These are phyloP conservation scores for Stegostoma tigrinum DNA, from an alignment of 2,113 vertebrate species.

Conservation along the genomic window DNA sequence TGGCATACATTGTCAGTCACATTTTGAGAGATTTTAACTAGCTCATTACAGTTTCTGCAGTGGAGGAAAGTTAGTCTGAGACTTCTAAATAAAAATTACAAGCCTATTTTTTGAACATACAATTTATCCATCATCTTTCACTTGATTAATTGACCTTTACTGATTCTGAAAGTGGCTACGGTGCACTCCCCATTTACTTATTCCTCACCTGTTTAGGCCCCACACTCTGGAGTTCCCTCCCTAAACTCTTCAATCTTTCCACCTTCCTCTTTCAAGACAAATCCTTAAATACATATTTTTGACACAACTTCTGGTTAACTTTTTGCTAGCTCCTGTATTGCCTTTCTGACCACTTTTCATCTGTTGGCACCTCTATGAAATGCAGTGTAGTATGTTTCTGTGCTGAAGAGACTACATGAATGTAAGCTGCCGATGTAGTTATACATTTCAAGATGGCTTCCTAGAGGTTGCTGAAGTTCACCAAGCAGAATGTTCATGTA, in stretches of 20 bases:
- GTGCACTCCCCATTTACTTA: not conserved
- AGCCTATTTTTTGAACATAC: not conserved
- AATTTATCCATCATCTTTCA: not conserved
- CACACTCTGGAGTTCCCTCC: not conserved
- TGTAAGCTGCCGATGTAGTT: not conserved
- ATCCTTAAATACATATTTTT: not conserved
- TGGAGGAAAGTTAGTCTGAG: not conserved
- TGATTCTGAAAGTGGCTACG: not conserved
- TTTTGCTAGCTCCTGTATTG: not conserved
- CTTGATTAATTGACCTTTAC: not conserved
- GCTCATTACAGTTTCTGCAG: not conserved
- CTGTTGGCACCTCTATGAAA: not conserved
- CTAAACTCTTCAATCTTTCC: not conserved
- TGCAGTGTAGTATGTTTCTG: not conserved
- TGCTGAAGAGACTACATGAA: not conserved
- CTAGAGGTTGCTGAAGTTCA: not conserved
- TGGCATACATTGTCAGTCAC: not conserved
- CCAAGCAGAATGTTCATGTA: not conserved
- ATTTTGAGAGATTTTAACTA: not conserved
- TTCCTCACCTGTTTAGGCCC: not conserved
- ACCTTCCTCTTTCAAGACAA: not conserved
- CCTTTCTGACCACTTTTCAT: not conserved
- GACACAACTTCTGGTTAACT: not conserved
- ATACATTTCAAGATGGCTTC: not conserved
- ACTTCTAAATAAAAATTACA: not conserved